Percentiles rank a stretch among this genome's conserved stretches.
These are phyloP conservation scores for Monopis laevigella DNA, from an alignment of 2,888 invertebrate genomes.

Conservation along the genomic window DNA sequence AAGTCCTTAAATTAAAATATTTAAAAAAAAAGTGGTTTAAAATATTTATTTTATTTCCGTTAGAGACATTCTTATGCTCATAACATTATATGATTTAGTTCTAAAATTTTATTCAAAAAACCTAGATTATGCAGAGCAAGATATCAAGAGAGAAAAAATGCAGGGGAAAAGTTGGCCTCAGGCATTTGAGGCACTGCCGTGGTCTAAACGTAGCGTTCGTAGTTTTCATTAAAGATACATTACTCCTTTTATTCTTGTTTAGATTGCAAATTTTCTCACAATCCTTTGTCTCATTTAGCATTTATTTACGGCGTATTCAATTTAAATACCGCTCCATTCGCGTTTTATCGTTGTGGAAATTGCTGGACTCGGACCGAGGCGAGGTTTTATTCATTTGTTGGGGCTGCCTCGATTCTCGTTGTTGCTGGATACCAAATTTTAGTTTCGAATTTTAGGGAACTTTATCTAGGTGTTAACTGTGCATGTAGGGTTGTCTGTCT, in stretches of 20 bases:
- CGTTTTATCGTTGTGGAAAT: conserved; percentile 54
- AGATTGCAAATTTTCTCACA: conserved; percentile 51
- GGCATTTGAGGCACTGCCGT: conserved; percentile 4
- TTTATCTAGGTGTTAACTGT: too few relatives aligned
- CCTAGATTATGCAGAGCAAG: too few relatives aligned
- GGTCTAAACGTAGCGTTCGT: conserved; percentile 23
- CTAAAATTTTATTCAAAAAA: too few relatives aligned
- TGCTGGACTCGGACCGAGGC: conserved; percentile 32
- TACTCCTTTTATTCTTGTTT: conserved; percentile 56
- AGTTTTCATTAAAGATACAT: conserved; percentile 54
- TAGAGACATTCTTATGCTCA: too few relatives aligned
- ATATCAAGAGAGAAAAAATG: too few relatives aligned
- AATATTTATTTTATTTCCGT: too few relatives aligned
- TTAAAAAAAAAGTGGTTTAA: too few relatives aligned
- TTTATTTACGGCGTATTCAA: conserved; percentile 62
- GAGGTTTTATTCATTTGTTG: conserved; percentile 7
- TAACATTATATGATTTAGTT: too few relatives aligned
- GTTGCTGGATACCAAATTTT: not conserved
- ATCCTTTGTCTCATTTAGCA: conserved; percentile 62
- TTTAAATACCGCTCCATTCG: conserved; percentile 56
- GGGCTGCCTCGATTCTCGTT: too few relatives aligned
- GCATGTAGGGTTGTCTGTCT: too few relatives aligned
- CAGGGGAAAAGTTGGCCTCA: too few relatives aligned
- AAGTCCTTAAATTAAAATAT: too few relatives aligned
- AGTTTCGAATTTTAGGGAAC: not conserved